Conservation (phyloP, 2,113 vertebrate species). For the Heteronetta atricapilla region DNA sequence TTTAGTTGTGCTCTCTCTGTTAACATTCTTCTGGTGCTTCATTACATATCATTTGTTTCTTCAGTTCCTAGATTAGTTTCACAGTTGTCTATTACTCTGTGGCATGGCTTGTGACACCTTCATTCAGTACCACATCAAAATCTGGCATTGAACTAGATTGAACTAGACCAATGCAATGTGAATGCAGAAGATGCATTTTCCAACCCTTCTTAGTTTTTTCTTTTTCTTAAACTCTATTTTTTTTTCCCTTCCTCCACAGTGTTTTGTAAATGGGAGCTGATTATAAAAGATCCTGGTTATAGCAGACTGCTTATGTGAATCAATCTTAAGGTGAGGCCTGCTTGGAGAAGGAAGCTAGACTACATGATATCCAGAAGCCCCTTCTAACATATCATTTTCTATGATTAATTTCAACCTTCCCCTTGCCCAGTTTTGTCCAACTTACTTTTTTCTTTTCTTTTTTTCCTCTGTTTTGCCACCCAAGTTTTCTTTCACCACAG, state of each 20-base stretch:
- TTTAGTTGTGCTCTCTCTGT: background rate
- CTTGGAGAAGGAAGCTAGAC: background rate
- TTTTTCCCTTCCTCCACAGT: background rate
- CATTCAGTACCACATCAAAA: background rate
- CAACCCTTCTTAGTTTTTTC: background rate
- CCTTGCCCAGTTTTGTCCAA: background rate
- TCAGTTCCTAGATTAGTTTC: background rate
- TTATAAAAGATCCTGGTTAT: background rate
- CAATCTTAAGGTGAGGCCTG: background rate
- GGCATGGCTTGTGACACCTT: background rate
- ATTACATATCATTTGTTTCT: background rate
- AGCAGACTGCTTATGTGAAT: rapidly evolving
- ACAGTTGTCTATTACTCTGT: background rate
- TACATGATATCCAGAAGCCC: background rate
- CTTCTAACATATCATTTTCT: background rate
- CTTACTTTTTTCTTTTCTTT: background rate
- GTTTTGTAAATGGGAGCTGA: background rate
- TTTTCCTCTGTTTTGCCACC: background rate
- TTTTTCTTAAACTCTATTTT: background rate
- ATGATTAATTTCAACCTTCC: background rate
- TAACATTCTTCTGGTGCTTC: background rate
- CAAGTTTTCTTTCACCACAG: background rate
- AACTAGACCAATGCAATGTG: background rate
- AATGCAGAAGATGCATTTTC: background rate
- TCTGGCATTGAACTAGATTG: background rate